Conservation (phyloP, 2,888 invertebrate species). For the Boloria selene region DNA sequence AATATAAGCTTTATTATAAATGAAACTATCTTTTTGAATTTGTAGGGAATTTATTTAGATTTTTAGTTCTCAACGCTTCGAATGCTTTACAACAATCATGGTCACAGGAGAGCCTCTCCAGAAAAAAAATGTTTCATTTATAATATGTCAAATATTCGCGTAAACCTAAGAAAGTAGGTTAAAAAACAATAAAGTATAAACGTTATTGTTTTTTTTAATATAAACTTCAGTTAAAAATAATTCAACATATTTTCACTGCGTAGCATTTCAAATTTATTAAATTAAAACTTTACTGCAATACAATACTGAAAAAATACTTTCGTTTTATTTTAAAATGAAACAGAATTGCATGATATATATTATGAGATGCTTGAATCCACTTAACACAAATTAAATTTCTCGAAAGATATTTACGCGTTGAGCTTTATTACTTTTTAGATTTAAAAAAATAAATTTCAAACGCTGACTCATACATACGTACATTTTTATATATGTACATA, state of each 20-base stretch:
- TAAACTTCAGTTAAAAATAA: not conserved
- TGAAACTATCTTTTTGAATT: too few species aligned
- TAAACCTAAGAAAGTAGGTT: too few species aligned
- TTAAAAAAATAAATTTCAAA: not conserved
- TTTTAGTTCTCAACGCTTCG: too few species aligned
- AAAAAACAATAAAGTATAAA: too few species aligned
- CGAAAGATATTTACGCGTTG: not conserved
- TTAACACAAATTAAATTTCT: slow-evolving; percentile 13
- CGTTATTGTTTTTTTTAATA: not conserved
- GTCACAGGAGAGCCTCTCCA: too few species aligned
- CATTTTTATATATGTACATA: too few species aligned
- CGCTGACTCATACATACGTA: too few species aligned
- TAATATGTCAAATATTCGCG: too few species aligned
- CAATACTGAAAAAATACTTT: not conserved
- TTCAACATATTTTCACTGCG: not conserved
- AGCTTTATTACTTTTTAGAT: not conserved
- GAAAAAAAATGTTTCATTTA: too few species aligned
- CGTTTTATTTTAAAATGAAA: slow-evolving; percentile 3
- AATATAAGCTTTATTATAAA: too few species aligned
- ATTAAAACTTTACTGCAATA: not conserved
- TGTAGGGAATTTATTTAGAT: too few species aligned
- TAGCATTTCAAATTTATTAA: not conserved
- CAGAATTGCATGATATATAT: slow-evolving; percentile 6
- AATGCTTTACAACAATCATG: too few species aligned
- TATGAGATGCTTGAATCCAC: slow-evolving; percentile 7